Conservation (phyloP, 2,888 invertebrate genomes). For the Dascillus cervinus region DNA sequence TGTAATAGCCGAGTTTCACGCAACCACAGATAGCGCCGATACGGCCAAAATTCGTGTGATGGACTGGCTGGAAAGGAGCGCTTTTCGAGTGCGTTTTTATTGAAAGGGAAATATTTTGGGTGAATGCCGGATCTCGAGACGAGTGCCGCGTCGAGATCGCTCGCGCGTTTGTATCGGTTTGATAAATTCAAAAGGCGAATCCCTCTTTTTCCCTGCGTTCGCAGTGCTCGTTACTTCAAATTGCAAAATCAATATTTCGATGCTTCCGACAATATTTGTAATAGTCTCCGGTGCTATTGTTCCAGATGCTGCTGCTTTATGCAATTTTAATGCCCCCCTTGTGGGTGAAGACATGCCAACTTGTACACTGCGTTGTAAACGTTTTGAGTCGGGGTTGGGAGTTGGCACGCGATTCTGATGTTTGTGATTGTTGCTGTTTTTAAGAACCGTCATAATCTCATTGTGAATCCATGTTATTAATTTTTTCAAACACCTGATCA, state of each 20-base stretch:
- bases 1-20: slow-evolving; percentile 35
- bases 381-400: no score
- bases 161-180: neutral
- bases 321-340: slow-evolving; percentile 14
- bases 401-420: no score
- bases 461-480: no score
- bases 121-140: neutral
- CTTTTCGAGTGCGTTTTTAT: neutral
- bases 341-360: slow-evolving; percentile 10
- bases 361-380: slow-evolving; percentile 12
- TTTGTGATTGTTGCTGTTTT: no score
- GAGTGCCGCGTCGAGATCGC: neutral
- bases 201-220: no score
- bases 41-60: slow-evolving; percentile 15
- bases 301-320: slow-evolving; percentile 18
- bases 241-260: slow-evolving; percentile 21
- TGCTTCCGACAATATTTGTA: slow-evolving; percentile 19
- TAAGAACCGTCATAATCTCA: no score
- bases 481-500: no score
- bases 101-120: neutral
- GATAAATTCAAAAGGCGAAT: neutral
- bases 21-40: slow-evolving; percentile 18
- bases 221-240: no score
- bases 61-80: slow-evolving; percentile 6
- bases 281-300: slow-evolving; percentile 18